Conservation (phyloP, 2,888 invertebrate species). For the Drosophila ezoana region DNA sequence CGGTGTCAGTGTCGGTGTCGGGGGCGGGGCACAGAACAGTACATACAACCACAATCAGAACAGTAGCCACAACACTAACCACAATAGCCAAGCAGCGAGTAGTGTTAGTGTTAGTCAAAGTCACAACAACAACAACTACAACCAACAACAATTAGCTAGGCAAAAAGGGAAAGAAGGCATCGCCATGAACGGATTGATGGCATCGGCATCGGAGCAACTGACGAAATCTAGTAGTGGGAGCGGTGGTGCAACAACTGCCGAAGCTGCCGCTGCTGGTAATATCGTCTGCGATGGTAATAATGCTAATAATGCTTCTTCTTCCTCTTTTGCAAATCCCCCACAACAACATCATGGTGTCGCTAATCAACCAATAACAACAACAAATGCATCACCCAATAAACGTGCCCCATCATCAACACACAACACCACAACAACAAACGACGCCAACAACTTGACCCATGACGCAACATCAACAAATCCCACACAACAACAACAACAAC, state of each 20-base stretch:
- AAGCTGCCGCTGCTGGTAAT: constrained; percentile 82
- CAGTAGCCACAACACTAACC: constrained; percentile 39
- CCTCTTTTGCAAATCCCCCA: constrained; percentile 87
- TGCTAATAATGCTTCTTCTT: constrained; percentile 87
- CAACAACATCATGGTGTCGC: constrained; percentile 84
- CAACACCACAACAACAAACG: constrained; percentile 73
- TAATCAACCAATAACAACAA: constrained; percentile 62
- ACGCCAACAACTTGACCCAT: constrained; percentile 74
- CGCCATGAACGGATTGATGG: constrained; percentile 72
- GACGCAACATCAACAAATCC: constrained; percentile 74
- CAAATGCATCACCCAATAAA: constrained; percentile 71
- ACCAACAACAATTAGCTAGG: constrained; percentile 74
- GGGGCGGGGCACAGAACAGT: constrained; percentile 59
- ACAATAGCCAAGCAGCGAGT: constrained; percentile 73
- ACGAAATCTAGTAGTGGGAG: constrained; percentile 84
- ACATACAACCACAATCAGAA: constrained; percentile 44
- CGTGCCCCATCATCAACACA: constrained; percentile 78
- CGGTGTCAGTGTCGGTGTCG: constrained; percentile 32
- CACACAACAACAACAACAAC: constrained; percentile 71
- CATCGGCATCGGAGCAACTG: constrained; percentile 76
- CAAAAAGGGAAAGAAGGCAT: constrained; percentile 85
- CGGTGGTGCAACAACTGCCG: constrained; percentile 67
- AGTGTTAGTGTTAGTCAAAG: constrained; percentile 73
- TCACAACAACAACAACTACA: constrained; percentile 57
- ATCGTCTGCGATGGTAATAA: constrained; percentile 87